Conservation (phyloP, 2,888 invertebrate genomes). For the Epinotia ramella region DNA sequence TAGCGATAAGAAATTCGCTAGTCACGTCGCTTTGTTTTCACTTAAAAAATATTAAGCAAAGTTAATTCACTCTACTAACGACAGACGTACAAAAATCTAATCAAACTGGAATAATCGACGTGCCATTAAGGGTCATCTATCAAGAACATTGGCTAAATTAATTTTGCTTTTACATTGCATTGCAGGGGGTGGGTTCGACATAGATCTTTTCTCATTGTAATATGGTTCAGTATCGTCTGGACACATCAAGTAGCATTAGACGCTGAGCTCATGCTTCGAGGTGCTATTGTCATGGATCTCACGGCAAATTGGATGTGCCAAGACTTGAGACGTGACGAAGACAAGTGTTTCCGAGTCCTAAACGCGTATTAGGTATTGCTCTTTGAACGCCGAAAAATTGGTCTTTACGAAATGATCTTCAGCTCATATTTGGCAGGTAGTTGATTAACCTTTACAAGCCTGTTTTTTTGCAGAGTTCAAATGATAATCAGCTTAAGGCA, state of each 20-base stretch:
- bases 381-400: constrained; percentile 14
- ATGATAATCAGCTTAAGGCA: too few species aligned
- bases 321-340: constrained; percentile 48
- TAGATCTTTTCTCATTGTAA: constrained; percentile 18
- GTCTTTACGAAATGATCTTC: constrained; percentile 8
- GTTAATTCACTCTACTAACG: neutral
- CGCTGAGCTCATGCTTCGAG: constrained; percentile 52
- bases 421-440: neutral
- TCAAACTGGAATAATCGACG: constrained; percentile 29
- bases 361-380: constrained; percentile 33
- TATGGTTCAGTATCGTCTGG: constrained; percentile 27
- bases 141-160: constrained; percentile 40
- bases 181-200: neutral
- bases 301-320: constrained; percentile 68
- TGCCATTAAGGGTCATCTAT: constrained; percentile 34
- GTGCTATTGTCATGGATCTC: constrained; percentile 61
- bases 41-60: neutral
- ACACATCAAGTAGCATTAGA: constrained; percentile 44
- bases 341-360: constrained; percentile 40
- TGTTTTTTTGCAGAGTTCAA: too few species aligned
- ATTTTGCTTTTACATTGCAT: constrained; percentile 35
- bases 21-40: constrained; percentile 12
- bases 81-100: constrained; percentile 15
- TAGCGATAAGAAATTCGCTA: constrained; percentile 32
- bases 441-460: neutral